Conservation (phyloP, 2,797 vertebrate genomes). For the Triplophysa yarkandensis region DNA sequence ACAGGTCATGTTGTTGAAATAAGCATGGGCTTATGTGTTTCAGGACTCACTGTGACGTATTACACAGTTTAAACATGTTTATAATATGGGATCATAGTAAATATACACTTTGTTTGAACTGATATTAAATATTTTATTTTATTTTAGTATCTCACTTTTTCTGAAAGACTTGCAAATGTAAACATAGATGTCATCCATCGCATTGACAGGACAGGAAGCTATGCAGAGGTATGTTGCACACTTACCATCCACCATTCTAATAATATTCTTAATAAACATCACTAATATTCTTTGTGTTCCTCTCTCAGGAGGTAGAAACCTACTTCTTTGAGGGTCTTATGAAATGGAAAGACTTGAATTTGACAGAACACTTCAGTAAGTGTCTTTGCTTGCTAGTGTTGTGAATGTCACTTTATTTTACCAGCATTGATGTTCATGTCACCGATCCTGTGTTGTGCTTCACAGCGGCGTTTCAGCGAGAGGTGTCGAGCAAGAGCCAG, state of each 20-base stretch:
- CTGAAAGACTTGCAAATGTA: slow-evolving; percentile 91
- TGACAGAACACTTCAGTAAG: slow-evolving; percentile 92
- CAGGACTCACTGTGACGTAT: too few relatives aligned
- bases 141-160: slow-evolving; percentile 93
- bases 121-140: too few relatives aligned
- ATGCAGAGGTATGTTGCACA: slow-evolving; percentile 82
- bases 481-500: slow-evolving; percentile 88
- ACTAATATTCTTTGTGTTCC: neutral
- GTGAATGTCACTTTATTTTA: neutral
- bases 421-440: neutral
- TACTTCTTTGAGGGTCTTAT: slow-evolving; percentile 91
- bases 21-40: neutral
- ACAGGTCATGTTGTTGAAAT: neutral
- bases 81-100: too few relatives aligned
- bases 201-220: slow-evolving; percentile 89
- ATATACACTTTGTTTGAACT: too few relatives aligned
- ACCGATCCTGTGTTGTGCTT: neutral
- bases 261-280: too few relatives aligned
- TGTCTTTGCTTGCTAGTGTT: slow-evolving; percentile 26
- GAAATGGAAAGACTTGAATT: slow-evolving; percentile 96
- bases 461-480: slow-evolving; percentile 85
- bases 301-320: slow-evolving; percentile 89
- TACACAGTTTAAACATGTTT: too few relatives aligned
- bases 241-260: too few relatives aligned
- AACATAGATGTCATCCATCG: slow-evolving; percentile 97